Percentiles rank a stretch among this genome's conserved stretches.
Evolutionary conservation across 53 echinoderm and acorn worm species (phyloP).

Genomic region (Pentamera pediparva): DNA sequence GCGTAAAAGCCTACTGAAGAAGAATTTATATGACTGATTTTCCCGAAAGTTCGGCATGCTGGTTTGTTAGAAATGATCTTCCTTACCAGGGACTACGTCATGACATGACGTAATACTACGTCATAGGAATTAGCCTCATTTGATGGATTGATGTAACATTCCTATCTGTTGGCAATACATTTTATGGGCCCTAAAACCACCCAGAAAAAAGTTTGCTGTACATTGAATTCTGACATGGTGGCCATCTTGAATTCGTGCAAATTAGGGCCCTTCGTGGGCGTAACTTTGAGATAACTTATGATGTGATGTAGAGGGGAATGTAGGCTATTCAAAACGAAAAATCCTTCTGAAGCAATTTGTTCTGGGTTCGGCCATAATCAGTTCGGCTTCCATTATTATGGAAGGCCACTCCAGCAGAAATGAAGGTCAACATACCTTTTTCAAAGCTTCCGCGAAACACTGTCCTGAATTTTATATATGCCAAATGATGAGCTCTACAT

Average conservation of each 20-base stretch:
- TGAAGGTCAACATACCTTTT: too few relatives aligned
- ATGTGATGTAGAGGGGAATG: background rate
- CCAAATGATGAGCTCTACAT: too few relatives aligned
- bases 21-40: background rate
- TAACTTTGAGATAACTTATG: background rate
- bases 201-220: background rate
- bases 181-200: background rate
- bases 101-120: slow-evolving; percentile 1
- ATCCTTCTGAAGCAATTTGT: background rate
- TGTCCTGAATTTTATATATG: too few relatives aligned
- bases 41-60: background rate
- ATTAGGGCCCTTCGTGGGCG: background rate
- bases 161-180: slow-evolving; percentile 1
- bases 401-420: too few relatives aligned
- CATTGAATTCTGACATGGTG: background rate
- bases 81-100: background rate
- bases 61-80: background rate
- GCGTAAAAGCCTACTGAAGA: background rate
- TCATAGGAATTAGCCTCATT: slow-evolving; percentile 2
- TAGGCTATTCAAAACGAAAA: background rate
- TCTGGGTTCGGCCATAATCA: background rate
- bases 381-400: too few relatives aligned
- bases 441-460: too few relatives aligned
- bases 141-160: background rate
- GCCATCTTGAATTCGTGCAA: background rate